Evolutionary conservation across 2,797 vertebrate species (phyloP).

Genomic region (Octomys mimax): DNA sequence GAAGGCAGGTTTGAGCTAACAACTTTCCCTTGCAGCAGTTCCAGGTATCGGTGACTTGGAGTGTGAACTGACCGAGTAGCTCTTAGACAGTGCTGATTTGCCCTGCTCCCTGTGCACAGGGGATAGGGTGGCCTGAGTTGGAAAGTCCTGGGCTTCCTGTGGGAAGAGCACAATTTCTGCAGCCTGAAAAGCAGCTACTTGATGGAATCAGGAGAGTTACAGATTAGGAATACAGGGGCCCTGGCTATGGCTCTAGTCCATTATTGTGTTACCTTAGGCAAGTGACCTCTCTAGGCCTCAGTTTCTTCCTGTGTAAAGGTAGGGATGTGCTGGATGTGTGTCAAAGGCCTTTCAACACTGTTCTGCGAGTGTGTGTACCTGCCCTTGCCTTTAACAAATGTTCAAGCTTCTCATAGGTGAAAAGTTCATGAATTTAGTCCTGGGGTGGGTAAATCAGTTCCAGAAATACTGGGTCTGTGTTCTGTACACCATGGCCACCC

Average conservation of each 20-base stretch:
- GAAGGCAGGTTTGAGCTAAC: constrained; percentile 30
- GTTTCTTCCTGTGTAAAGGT: constrained; percentile 38
- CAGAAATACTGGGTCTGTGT: constrained; percentile 22
- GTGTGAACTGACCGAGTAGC: neutral
- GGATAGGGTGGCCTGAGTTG: neutral
- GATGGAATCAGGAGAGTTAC: neutral
- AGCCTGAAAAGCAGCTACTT: neutral
- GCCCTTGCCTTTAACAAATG: neutral
- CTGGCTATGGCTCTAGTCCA: constrained; percentile 9
- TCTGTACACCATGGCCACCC: neutral
- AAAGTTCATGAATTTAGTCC: neutral
- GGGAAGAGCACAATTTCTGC: neutral
- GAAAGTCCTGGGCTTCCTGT: neutral
- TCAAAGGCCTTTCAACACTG: neutral
- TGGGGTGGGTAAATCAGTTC: constrained; percentile 7
- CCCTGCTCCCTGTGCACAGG: neutral
- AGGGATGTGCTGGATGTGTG: neutral
- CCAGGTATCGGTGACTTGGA: neutral
- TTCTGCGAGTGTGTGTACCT: neutral
- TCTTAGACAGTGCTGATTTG: neutral
- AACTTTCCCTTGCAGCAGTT: constrained; percentile 37
- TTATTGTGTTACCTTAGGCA: neutral
- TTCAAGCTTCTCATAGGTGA: constrained; percentile 22
- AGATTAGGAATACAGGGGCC: neutral
- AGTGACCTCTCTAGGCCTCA: neutral